Conservation (phyloP, 2,113 vertebrate species). For the Tachycineta bicolor region DNA sequence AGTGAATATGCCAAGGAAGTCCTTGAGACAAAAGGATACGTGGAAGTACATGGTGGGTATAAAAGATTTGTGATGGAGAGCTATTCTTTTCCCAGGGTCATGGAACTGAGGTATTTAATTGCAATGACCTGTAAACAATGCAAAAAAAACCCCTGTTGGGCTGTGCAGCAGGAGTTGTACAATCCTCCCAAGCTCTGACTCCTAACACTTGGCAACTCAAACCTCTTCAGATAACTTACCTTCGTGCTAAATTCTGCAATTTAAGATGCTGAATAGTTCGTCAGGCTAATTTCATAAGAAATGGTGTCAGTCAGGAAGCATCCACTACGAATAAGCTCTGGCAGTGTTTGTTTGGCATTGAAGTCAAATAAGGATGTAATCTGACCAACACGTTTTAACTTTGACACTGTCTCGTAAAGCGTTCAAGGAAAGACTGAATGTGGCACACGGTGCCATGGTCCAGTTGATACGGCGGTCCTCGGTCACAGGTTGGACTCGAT, state of each 20-base stretch:
- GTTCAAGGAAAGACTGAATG: background rate
- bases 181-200: background rate
- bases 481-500: background rate
- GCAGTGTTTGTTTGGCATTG: background rate
- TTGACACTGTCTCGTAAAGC: background rate
- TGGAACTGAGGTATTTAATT: background rate
- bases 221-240: background rate
- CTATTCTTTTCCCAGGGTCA: background rate
- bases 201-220: background rate
- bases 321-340: background rate
- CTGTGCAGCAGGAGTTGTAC: background rate
- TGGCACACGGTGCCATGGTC: background rate
- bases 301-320: background rate
- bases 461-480: background rate
- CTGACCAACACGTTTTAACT: background rate
- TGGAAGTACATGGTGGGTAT: background rate
- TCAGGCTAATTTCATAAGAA: background rate
- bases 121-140: background rate
- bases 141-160: background rate
- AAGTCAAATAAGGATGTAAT: background rate
- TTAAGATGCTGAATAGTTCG: background rate
- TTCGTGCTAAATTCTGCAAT: background rate
- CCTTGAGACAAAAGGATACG: background rate
- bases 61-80: background rate
- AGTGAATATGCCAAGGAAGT: background rate